These are phyloP conservation scores for Vimba vimba DNA, from an alignment of 2,113 vertebrate species.

Conservation along the genomic window DNA sequence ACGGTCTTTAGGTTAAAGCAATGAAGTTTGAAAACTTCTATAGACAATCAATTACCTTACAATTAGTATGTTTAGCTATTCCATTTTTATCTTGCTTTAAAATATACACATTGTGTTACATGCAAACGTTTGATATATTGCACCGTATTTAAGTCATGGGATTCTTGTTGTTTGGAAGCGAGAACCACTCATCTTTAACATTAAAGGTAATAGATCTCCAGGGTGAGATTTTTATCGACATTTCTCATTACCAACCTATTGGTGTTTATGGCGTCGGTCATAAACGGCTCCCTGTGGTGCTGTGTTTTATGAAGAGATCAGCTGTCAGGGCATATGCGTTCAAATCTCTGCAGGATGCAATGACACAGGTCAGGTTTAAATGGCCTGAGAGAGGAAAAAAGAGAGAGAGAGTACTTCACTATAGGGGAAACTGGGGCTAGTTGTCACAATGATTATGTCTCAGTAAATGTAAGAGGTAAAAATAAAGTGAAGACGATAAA, in stretches of 20 bases:
- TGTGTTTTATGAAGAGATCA: slow-evolving; percentile 72
- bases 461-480: background rate
- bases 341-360: slow-evolving; percentile 3
- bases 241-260: slow-evolving; percentile 78
- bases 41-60: slow-evolving; percentile 15
- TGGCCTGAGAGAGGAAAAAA: background rate
- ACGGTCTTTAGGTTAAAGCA: slow-evolving; percentile 39
- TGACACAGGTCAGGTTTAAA: background rate
- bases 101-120: background rate
- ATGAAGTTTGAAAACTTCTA: slow-evolving; percentile 23
- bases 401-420: background rate
- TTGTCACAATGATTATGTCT: too few relatives aligned
- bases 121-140: slow-evolving; percentile 68
- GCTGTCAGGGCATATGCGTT: slow-evolving; percentile 57
- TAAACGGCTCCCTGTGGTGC: slow-evolving; percentile 68
- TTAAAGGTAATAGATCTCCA: slow-evolving; percentile 73
- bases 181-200: slow-evolving; percentile 73
- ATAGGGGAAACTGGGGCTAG: background rate
- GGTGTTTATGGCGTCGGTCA: slow-evolving; percentile 73
- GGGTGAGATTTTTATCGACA: slow-evolving; percentile 74
- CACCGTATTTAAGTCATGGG: slow-evolving; percentile 73
- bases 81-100: background rate
- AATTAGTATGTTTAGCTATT: background rate
- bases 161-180: slow-evolving; percentile 74
- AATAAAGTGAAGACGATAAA: background rate